Percentiles rank a stretch among this genome's conserved stretches.
These are phyloP conservation scores for Clinocottus analis DNA, from an alignment of 2,113 vertebrate genomes.

Conservation along the genomic window DNA sequence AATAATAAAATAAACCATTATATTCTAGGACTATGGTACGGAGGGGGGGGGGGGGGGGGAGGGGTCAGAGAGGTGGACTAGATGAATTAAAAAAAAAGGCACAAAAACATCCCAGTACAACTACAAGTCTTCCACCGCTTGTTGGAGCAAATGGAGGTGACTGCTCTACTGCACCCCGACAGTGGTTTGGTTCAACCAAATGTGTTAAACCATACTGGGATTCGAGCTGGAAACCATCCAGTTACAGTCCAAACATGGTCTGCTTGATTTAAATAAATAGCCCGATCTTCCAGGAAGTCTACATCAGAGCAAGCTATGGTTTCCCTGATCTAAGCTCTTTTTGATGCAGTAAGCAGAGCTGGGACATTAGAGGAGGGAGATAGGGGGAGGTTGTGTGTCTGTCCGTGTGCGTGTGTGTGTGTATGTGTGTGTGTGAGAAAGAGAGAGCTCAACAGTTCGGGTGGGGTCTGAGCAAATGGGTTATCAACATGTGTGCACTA, in stretches of 20 bases:
- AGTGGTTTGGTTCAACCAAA: conserved; percentile 14
- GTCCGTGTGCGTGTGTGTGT: background rate
- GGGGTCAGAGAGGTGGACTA: no score
- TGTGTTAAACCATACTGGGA: conserved; percentile 34
- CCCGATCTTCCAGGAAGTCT: conserved; percentile 67
- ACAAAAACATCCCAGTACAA: background rate
- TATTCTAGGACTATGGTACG: background rate
- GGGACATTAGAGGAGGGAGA: conserved; percentile 51
- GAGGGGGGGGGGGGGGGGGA: no score
- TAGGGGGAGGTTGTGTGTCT: background rate
- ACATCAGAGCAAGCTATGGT: conserved; percentile 65
- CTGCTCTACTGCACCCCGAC: conserved; percentile 5
- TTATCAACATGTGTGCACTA: conserved; percentile 26
- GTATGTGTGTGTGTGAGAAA: background rate
- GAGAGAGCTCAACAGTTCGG: background rate
- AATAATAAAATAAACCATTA: background rate
- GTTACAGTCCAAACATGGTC: conserved; percentile 33
- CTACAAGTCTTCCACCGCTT: background rate
- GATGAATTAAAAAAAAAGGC: no score
- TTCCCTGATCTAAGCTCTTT: conserved; percentile 77
- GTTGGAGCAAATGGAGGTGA: background rate
- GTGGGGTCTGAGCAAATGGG: conserved; percentile 21
- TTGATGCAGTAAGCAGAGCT: conserved; percentile 68
- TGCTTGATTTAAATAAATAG: conserved; percentile 60
- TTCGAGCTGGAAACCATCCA: conserved; percentile 48